phyloP scores from a whole-genome alignment of 2,888 invertebrate species.

The Rapana venosa region DNA sequence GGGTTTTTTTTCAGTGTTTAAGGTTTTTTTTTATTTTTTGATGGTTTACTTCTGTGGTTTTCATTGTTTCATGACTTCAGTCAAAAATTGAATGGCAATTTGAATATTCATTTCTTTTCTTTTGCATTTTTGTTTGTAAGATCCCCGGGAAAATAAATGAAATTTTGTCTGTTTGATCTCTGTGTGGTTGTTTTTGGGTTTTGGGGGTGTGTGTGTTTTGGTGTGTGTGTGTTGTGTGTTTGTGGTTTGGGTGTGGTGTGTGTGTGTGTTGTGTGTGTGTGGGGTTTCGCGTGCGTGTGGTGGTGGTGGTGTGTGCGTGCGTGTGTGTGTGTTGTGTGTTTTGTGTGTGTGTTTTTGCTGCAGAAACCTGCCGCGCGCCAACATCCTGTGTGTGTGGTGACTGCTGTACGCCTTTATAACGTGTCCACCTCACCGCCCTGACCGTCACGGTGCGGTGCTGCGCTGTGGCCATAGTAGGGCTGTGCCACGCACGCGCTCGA shows the following conservation, averaged over 20 bases:
- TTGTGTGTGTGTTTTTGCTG: not conserved
- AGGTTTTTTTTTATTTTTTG: too few species aligned
- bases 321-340: not conserved
- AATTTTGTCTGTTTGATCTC: too few species aligned
- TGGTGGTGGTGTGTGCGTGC: not conserved
- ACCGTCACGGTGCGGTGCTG: slow-evolving; percentile 87
- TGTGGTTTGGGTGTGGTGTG: not conserved
- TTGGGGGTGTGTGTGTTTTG: not conserved
- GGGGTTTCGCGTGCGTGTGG: not conserved
- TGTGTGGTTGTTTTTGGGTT: too few species aligned
- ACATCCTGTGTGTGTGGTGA: slow-evolving; percentile 95
- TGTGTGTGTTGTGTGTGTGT: not conserved
- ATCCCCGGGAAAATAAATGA: too few species aligned
- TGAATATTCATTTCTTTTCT: too few species aligned
- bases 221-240: too few species aligned
- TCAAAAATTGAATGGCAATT: too few species aligned
- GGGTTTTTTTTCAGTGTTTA: too few species aligned
- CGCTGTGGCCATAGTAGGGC: slow-evolving; percentile 90
- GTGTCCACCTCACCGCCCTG: slow-evolving; percentile 94
- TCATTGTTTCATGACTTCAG: too few species aligned
- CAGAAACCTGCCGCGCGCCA: slow-evolving; percentile 95
- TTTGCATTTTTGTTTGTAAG: too few species aligned
- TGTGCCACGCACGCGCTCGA: not conserved
- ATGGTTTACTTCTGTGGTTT: too few species aligned
- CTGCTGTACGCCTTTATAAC: slow-evolving; percentile 92